These are phyloP conservation scores for Tipula lateralis DNA, from an alignment of 2,888 invertebrate genomes.

Conservation along the genomic window DNA sequence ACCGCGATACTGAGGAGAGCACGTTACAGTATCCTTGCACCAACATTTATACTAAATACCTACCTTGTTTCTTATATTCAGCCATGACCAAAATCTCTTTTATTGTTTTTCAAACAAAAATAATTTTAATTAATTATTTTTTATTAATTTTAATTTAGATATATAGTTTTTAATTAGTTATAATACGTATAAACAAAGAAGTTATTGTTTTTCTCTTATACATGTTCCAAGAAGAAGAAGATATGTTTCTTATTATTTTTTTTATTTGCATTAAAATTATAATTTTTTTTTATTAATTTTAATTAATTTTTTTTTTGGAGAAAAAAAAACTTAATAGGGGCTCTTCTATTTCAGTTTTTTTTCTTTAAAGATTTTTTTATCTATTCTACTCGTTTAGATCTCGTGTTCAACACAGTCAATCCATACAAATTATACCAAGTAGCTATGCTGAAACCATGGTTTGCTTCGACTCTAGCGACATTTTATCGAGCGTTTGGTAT, in stretches of 20 bases:
- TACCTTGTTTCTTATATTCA: no score
- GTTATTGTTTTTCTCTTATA: not conserved
- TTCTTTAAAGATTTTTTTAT: not conserved
- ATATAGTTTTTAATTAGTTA: not conserved
- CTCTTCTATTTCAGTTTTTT: conserved; percentile 27
- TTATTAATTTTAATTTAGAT: not conserved
- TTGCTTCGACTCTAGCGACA: no score
- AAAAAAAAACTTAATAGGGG: conserved; percentile 27
- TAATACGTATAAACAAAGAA: not conserved
- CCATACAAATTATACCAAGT: not conserved
- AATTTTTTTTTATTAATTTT: not conserved
- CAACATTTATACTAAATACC: no score
- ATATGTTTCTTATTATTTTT: not conserved
- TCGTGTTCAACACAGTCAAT: not conserved
- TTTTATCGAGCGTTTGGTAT: not conserved
- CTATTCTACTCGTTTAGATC: no score
- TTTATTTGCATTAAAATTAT: not conserved
- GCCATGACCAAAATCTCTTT: no score
- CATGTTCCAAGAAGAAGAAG: not conserved
- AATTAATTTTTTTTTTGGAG: not conserved
- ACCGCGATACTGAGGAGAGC: no score
- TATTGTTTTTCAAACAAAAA: no score
- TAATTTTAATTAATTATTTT: not conserved
- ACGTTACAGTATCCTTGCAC: no score
- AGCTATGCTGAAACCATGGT: not conserved